These are phyloP conservation scores for Thunnus albacares DNA, from an alignment of 2,797 vertebrate genomes.

Conservation along the genomic window DNA sequence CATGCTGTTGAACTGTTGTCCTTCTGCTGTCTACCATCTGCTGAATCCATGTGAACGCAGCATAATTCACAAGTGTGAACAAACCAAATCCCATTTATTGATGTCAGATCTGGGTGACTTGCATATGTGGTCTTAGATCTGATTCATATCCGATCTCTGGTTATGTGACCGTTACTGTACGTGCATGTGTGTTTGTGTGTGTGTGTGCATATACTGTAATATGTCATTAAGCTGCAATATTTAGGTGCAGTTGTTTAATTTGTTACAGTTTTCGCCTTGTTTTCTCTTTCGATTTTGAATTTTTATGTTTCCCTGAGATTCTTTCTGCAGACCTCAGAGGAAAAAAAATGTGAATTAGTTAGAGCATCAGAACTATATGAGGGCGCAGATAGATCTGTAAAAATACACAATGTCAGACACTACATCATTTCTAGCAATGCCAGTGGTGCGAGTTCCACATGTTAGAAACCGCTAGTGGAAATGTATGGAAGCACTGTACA, in stretches of 20 bases:
- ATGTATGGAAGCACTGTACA: not conserved
- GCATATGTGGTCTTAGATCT: too few species aligned
- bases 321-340: not conserved
- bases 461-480: not conserved
- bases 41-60: too few species aligned
- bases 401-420: not conserved
- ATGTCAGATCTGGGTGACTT: too few species aligned
- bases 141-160: too few species aligned
- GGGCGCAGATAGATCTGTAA: not conserved
- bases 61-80: too few species aligned
- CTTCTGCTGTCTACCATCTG: too few species aligned
- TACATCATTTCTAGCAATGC: not conserved
- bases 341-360: constrained; percentile 1
- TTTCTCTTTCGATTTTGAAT: not conserved
- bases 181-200: not conserved
- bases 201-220: not conserved
- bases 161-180: too few species aligned
- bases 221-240: not conserved
- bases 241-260: not conserved
- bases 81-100: too few species aligned
- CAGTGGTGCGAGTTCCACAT: not conserved
- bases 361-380: not conserved
- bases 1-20: too few species aligned
- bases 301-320: not conserved
- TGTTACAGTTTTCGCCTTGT: constrained; percentile 7